These are phyloP conservation scores for Triplophysa dalaica DNA, from an alignment of 2,113 vertebrate species.

Conservation along the genomic window DNA sequence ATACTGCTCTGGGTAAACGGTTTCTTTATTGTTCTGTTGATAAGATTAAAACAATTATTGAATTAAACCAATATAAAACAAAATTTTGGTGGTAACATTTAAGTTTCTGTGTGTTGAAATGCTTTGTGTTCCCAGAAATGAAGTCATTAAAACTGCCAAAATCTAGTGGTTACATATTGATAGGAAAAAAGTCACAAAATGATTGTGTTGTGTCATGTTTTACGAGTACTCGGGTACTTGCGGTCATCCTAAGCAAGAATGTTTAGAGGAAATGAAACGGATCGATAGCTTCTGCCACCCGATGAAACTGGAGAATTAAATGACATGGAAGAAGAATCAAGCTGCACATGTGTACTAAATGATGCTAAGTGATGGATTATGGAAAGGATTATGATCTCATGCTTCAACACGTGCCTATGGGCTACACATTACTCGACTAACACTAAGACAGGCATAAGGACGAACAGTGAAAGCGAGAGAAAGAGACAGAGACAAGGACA, in stretches of 20 bases:
- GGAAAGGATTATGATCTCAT: conserved; percentile 29
- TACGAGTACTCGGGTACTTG: too few species aligned
- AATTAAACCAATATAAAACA: too few species aligned
- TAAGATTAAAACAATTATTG: too few species aligned
- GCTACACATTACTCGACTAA: conserved; percentile 53
- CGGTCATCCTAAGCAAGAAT: neutral
- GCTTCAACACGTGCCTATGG: conserved; percentile 39
- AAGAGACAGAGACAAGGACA: conserved; percentile 43
- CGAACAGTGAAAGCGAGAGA: conserved; percentile 25
- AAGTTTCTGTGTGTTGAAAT: too few species aligned
- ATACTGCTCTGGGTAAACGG: too few species aligned
- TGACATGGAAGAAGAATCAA: conserved; percentile 10
- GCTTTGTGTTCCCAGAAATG: too few species aligned
- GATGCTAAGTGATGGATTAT: conserved; percentile 18
- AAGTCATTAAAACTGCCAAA: too few species aligned
- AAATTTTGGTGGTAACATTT: too few species aligned
- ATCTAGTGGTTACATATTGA: too few species aligned
- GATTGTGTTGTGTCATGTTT: too few species aligned
- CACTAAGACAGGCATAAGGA: conserved; percentile 53
- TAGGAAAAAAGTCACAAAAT: too few species aligned
- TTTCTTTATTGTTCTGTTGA: too few species aligned
- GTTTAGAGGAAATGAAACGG: conserved; percentile 3
- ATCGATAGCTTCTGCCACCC: neutral
- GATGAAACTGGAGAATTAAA: conserved; percentile 5
- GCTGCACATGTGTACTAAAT: neutral